Evolutionary conservation across 2,797 vertebrate genomes (phyloP).

Genomic region (Epinephelus coioides): DNA sequence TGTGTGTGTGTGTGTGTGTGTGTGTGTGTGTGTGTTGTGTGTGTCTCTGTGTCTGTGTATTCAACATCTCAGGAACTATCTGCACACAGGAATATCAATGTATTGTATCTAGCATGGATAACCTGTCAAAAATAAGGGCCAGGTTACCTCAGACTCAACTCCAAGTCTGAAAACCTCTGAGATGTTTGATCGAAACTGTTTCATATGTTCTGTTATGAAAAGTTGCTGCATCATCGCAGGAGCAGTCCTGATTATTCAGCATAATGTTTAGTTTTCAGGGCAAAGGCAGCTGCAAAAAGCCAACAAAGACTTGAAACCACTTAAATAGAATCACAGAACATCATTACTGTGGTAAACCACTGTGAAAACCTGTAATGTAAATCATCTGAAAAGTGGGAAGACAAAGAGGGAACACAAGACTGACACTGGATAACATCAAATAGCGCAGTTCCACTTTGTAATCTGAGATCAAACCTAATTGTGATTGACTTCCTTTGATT

Average conservation of each 20-base stretch:
- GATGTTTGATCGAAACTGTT: conserved; percentile 32
- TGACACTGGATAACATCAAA: conserved; percentile 55
- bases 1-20: conserved; percentile 24
- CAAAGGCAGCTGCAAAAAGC: conserved; percentile 37
- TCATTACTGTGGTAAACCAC: conserved; percentile 68
- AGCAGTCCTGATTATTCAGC: conserved; percentile 56
- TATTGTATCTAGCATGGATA: conserved; percentile 33
- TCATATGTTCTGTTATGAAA: conserved; percentile 41
- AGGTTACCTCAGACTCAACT: conserved; percentile 46
- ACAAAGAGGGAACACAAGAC: conserved; percentile 45
- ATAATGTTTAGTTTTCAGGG: conserved; percentile 52
- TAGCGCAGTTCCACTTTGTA: conserved; percentile 42
- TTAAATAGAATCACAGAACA: conserved; percentile 66
- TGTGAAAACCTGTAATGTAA: conserved; percentile 57
- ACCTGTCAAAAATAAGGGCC: conserved; percentile 30
- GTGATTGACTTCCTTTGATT: conserved; percentile 51
- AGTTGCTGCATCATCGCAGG: conserved; percentile 53
- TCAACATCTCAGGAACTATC: conserved; percentile 26
- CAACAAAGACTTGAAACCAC: conserved; percentile 59
- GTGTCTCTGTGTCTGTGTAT: conserved; percentile 6
- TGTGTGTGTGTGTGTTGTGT: conserved; percentile 38
- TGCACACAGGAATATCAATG: conserved; percentile 54
- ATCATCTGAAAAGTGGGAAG: conserved; percentile 60
- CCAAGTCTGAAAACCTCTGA: conserved; percentile 29
- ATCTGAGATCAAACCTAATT: conserved; percentile 61